Evolutionary conservation across 2,888 invertebrate genomes (phyloP), one percentile per base, ranked within the genome.

Genomic region (Pelosia muscerda): DNA sequence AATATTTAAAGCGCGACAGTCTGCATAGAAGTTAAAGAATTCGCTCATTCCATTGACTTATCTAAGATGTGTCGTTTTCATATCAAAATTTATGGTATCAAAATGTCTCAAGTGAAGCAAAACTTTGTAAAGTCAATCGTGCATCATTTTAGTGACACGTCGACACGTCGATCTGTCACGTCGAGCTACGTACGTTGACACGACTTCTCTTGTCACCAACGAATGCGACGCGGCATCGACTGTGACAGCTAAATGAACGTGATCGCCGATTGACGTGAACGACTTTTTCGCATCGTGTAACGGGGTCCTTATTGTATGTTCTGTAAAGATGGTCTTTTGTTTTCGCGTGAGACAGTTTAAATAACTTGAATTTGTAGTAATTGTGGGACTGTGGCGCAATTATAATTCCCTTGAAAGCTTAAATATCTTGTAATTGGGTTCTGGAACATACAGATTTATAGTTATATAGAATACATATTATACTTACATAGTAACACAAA

Each of bases 231-330:
- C 76, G 84, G 83, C 84, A 82, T 82, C 75, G 84, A n/a, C n/a
- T n/a, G n/a, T n/a, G n/a, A 84, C 84, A 82, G 83, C 73, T 78
- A 77, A 77, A 80, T 81, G 75, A 73, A 78, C 66, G 63, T 76
- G 77, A 72, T 69, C 72, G 77, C 74, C 78, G 79, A 82, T 77
- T 79, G 82, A 84, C 73, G 79, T 79, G 78, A 70, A 68, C 61
- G 72, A 71, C 73, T 72, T 72, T 72, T 73, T 65, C 31, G 49
- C 38, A 57, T 6, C 8, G 34, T 71, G 68, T 77, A 77, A 69
- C 72, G 67, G 70, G 42, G 23, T 22, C 61, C 69, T 68, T 63
- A 69, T 63, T 68, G 55, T 68, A 57, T 23, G n/a, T 68, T 58
- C 19, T 54, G n/a, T 23, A 42, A n/a, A 25, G 9, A 26, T 65